Conservation (phyloP, 2,797 vertebrate genomes). For the Xyrichtys novacula region DNA sequence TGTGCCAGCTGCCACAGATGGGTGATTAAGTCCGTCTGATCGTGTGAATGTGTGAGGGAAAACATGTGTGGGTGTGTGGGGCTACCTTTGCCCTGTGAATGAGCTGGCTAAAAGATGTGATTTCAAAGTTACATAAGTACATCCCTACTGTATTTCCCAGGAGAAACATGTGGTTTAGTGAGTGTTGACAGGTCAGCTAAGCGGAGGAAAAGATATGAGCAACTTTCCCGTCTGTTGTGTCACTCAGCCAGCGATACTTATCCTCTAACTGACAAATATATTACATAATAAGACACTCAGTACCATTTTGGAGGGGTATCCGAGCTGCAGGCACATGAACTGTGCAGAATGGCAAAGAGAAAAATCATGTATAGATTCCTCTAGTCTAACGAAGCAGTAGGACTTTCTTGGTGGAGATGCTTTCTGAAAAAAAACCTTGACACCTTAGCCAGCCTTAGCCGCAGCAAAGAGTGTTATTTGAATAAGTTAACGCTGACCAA, state of each 20-base stretch:
- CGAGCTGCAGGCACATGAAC: neutral
- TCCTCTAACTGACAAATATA: neutral
- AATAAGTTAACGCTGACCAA: too few relatives aligned
- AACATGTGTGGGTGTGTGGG: neutral
- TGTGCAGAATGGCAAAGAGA: neutral
- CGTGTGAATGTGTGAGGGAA: conserved; percentile 17
- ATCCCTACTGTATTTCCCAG: conserved; percentile 10
- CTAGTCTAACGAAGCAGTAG: too few relatives aligned
- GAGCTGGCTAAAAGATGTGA: conserved; percentile 21
- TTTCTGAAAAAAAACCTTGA: too few relatives aligned
- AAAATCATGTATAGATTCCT: too few relatives aligned
- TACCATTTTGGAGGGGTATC: neutral
- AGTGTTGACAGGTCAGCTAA: conserved; percentile 31
- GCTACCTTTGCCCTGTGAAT: conserved; percentile 26
- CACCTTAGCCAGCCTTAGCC: too few relatives aligned
- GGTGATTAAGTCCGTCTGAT: conserved; percentile 45
- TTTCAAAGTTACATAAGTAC: conserved; percentile 46
- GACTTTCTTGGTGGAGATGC: too few relatives aligned
- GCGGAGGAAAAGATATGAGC: conserved; percentile 27
- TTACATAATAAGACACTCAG: conserved; percentile 30
- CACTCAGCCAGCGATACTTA: conserved; percentile 5
- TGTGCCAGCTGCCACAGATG: conserved; percentile 52
- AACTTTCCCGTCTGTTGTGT: conserved; percentile 40
- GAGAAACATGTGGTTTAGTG: conserved; percentile 23
- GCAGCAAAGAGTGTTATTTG: too few relatives aligned